Percentiles rank a stretch among this genome's conserved stretches.
These are phyloP conservation scores for Hozukius guyotensis DNA, from an alignment of 2,797 vertebrate species.

Conservation along the genomic window DNA sequence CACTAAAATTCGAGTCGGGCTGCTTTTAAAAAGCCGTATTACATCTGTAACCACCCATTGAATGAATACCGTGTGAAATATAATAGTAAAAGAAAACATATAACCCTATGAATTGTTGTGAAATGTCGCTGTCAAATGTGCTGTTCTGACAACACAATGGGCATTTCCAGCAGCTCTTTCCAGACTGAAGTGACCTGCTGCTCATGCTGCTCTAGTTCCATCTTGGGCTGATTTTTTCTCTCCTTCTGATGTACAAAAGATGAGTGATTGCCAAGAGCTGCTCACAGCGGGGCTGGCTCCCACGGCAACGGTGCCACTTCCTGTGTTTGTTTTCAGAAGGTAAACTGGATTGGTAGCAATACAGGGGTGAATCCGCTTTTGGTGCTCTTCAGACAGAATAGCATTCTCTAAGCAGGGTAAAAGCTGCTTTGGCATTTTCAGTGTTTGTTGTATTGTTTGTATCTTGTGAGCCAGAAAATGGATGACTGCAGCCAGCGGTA, in stretches of 20 bases:
- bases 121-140: background rate
- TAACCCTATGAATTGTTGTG: background rate
- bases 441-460: background rate
- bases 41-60: background rate
- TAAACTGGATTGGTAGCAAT: background rate
- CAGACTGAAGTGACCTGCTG: background rate
- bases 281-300: constrained; percentile 33
- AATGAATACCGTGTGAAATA: background rate
- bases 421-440: background rate
- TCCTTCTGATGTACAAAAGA: constrained; percentile 9
- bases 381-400: background rate
- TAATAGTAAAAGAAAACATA: background rate
- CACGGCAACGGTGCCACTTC: constrained; percentile 40
- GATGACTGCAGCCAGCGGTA: background rate
- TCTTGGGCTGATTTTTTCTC: constrained; percentile 25
- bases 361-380: background rate
- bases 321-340: constrained; percentile 33
- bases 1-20: background rate
- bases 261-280: constrained; percentile 61
- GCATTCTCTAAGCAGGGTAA: background rate
- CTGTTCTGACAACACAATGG: background rate
- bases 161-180: background rate
- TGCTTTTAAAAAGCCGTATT: background rate
- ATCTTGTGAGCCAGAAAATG: background rate
- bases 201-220: background rate